A percentile compares a stretch with the other conserved stretches of the same genome.
These are phyloP conservation scores for Meloidogyne floridensis DNA, from an alignment of 1,140 invertebrate species.

Conservation along the genomic window DNA sequence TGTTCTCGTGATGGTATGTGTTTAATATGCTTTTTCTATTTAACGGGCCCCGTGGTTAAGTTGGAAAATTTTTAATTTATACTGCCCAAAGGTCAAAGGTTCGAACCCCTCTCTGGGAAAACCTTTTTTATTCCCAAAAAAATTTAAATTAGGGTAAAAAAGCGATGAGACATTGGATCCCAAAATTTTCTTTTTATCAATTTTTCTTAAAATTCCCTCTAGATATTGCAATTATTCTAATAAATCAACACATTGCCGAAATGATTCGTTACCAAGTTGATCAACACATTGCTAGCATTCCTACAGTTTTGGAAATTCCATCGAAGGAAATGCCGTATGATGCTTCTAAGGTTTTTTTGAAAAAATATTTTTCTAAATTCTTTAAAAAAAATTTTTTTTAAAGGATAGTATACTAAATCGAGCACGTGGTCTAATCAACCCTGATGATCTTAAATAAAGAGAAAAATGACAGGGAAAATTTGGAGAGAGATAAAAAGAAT, in stretches of 20 bases:
- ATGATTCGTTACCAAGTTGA: constrained; percentile 96
- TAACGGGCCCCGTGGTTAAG: not conserved
- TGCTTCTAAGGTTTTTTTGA: constrained; percentile 78
- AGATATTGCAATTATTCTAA: constrained; percentile 97
- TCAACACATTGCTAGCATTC: constrained; percentile 85
- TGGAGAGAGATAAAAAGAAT: not conserved
- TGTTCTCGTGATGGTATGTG: constrained; percentile 77
- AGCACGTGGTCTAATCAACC: constrained; percentile 63
- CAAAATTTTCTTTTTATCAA: no score
- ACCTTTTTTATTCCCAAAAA: no score
- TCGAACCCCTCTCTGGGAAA: not conserved
- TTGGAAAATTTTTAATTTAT: no score
- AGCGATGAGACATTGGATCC: no score
- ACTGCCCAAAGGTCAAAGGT: not conserved
- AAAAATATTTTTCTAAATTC: not conserved
- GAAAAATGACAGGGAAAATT: not conserved
- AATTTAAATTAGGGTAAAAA: no score
- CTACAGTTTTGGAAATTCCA: constrained; percentile 95
- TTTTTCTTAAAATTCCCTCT: not conserved
- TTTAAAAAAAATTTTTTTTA: not conserved
- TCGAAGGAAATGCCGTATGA: constrained; percentile 99
- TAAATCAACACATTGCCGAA: constrained; percentile 98
- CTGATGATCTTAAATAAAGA: constrained; percentile 57
- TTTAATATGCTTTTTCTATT: not conserved
- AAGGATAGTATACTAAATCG: constrained; percentile 64